Base-by-base conservation (phyloP, 2,113 vertebrate genomes). In the Bubo scandiacus region DNA sequence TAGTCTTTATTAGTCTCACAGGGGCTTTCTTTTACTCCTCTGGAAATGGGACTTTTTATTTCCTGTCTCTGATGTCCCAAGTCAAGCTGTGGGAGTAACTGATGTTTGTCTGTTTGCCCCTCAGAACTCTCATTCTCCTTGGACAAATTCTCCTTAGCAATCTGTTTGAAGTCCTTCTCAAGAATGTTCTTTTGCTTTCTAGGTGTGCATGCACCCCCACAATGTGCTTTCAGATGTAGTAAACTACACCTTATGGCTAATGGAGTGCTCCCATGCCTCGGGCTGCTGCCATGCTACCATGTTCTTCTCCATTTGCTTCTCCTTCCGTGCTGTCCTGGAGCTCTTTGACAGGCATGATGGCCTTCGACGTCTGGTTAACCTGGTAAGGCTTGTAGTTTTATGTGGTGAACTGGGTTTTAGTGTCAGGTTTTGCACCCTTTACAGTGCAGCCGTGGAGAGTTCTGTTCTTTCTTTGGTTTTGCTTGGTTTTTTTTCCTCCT, bases 281-380 rank as follows among this genome's bases (percentile, higher is more conserved):
- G 99, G 99, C 85, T 99, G 99, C 98, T 99, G 99, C 97, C 99
- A 99, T 52, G 99, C 99, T 88, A 99, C 99, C 94, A 99, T 99
- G 99, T 99, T 99, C 98, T 99, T 99, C 98, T 99, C 99, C 87
- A 99, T 99, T 97, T 99, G 99, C 94, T 99, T 99, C 97, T 99
- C 99, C 57, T 99, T 99, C 96, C 99, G 99, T 36, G 99, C 99
- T 11, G 99, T 99, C 45, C 98, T 99, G 91, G 99, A 99, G 92
- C 99, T 99, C 70, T 99, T 99, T 43, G 99, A 99, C 97, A 98
- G 97, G 92, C 99, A 99, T n/a, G 99, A 99, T 57, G 99, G 99
- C 62, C 99, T 99, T 87, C 98, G 99, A 5, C 99, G 99, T 25
- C 98, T 99, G 59, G 99, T 99, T 93, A 99, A 99, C 95, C 97